Evolutionary conservation across 2,888 invertebrate genomes (phyloP).

Genomic region (Crepidodera aurea): DNA sequence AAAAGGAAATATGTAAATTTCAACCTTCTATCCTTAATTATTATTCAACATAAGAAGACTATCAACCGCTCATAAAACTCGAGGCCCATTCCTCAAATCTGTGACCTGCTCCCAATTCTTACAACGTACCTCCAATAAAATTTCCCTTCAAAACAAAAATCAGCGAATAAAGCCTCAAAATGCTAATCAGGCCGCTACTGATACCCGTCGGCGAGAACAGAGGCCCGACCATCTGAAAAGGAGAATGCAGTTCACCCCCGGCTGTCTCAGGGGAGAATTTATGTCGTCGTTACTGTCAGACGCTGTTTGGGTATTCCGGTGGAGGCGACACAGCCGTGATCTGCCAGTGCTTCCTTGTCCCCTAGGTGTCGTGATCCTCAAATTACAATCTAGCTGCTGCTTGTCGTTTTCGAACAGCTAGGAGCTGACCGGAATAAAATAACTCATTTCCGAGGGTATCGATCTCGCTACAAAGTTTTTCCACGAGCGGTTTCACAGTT

Average conservation of each 20-base stretch:
- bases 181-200: constrained; percentile 30
- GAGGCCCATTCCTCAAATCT: constrained; percentile 9
- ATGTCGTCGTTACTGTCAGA: constrained; percentile 62
- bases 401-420: constrained; percentile 51
- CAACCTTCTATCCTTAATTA: constrained; percentile 13
- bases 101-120: constrained; percentile 7
- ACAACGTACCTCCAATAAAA: constrained; percentile 24
- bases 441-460: constrained; percentile 32
- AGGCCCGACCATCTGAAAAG: constrained; percentile 34
- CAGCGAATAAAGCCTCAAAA: constrained; percentile 23
- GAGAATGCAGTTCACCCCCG: constrained; percentile 46
- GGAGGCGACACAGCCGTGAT: constrained; percentile 36
- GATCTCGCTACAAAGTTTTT: neutral
- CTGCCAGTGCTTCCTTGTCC: constrained; percentile 50
- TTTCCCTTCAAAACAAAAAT: constrained; percentile 30
- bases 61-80: constrained; percentile 16
- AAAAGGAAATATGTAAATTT: constrained; percentile 1
- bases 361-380: constrained; percentile 61
- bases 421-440: constrained; percentile 59
- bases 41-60: constrained; percentile 14
- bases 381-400: constrained; percentile 60
- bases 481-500: neutral
- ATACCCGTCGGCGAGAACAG: constrained; percentile 17
- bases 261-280: constrained; percentile 59
- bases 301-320: constrained; percentile 57